These are phyloP conservation scores for Orientallactaga bullata DNA, from an alignment of 2,113 vertebrate genomes.

Conservation along the genomic window DNA sequence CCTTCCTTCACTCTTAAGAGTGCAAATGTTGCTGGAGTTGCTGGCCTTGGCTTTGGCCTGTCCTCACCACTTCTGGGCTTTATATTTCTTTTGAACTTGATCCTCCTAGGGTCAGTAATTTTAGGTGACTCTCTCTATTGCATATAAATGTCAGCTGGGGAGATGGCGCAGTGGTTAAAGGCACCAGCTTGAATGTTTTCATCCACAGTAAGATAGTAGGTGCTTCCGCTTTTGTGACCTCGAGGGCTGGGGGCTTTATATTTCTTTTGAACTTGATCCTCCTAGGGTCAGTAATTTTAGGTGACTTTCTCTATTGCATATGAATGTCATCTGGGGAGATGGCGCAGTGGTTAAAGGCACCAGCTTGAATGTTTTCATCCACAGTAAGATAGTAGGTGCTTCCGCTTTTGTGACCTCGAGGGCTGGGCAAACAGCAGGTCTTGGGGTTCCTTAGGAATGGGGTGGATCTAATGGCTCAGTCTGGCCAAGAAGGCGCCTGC, in stretches of 20 bases:
- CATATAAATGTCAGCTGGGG: too few species aligned
- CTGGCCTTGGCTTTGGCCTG: background rate
- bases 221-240: background rate
- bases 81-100: background rate
- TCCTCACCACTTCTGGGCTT: background rate
- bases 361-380: background rate
- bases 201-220: background rate
- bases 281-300: background rate
- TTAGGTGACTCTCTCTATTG: background rate
- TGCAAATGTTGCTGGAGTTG: fast-evolving
- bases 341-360: too few species aligned
- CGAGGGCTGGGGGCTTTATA: background rate
- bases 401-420: background rate
- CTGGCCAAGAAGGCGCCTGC: background rate
- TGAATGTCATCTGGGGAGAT: too few species aligned
- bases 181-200: background rate
- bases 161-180: too few species aligned
- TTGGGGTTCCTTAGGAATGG: background rate
- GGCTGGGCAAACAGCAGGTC: background rate
- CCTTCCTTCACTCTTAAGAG: too few species aligned
- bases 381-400: fast-evolving
- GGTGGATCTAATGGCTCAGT: background rate
- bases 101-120: fast-evolving
- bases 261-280: background rate
- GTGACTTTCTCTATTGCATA: background rate